These are phyloP conservation scores for Gymnocypris eckloni DNA, from an alignment of 2,797 vertebrate species.

Conservation along the genomic window DNA sequence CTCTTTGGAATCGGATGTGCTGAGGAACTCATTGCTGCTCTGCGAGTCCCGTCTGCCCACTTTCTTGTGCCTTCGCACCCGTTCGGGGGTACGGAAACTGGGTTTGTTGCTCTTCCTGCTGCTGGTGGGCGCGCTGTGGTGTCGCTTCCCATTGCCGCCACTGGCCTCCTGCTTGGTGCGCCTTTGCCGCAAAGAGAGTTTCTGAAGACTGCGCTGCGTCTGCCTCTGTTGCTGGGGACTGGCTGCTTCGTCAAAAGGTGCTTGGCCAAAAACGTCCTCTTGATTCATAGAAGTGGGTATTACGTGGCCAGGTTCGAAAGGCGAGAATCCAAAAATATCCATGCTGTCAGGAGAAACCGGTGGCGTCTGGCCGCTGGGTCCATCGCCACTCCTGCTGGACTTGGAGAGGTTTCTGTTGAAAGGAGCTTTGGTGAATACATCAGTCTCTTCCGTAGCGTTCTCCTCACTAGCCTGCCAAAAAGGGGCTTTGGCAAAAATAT, in stretches of 20 bases:
- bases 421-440: conserved; percentile 96
- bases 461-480: conserved; percentile 77
- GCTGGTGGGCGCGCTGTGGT: conserved; percentile 88
- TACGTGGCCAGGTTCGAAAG: conserved; percentile 82
- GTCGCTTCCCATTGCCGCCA: conserved; percentile 88
- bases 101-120: conserved; percentile 86
- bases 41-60: conserved; percentile 92
- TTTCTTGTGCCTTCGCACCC: conserved; percentile 87
- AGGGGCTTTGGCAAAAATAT: conserved; percentile 75
- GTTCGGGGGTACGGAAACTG: conserved; percentile 89
- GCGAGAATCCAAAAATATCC: conserved; percentile 91
- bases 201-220: conserved; percentile 91
- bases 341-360: conserved; percentile 77
- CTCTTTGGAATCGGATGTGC: conserved; percentile 94
- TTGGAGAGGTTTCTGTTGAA: conserved; percentile 85
- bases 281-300: conserved; percentile 71
- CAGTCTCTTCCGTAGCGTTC: conserved; percentile 80
- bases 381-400: conserved; percentile 66
- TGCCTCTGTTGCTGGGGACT: conserved; percentile 86
- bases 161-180: conserved; percentile 88
- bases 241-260: conserved; percentile 82
- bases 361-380: conserved; percentile 70
- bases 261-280: conserved; percentile 85
- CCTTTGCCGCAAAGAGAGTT: conserved; percentile 88
- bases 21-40: conserved; percentile 95